Base-by-base conservation (phyloP, 1,140 invertebrate species). In the Notospermus geniculatus region DNA sequence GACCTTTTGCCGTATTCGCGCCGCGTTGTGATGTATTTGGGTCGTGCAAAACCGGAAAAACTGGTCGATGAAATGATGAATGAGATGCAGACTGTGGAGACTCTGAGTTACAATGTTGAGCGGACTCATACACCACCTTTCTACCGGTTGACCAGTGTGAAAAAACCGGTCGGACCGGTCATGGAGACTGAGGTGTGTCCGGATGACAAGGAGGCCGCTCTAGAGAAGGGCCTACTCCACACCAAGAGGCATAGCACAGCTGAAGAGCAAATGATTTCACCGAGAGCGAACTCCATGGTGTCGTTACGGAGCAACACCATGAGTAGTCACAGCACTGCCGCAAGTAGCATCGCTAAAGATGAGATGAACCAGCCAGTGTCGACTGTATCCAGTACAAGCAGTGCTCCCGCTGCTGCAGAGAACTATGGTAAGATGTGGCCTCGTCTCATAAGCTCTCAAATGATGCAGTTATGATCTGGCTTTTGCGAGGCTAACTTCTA, bases 81-180 rank as follows among this genome's bases (percentile, higher is more conserved):
- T 15, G 95, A 98, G 81, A 83, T 60, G 9, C 91, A 96, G 82
- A 96, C 94, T 0, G 93, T 97, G 1, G 95, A 98, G 80, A 96
- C 93, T 0, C 83, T 97, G 2, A 95, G 94, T 80, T 95, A 93
- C 76, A 84, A 94, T 58, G 95, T 97, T 67, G 95, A 97, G 78
- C 83, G 95, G 53, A 98, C 93, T 0, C 94, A 98, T 85, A 97
- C 96, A 0, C 94, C 95, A 28, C 96, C 96, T 0, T 99, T 96
- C 81, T 99, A 96, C 82, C 85, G 95, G 27, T 85, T 97, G 60
- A 73, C 73, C 15, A 76, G 76, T 46, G 76, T 77, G 65, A 71
- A 79, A 60, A 78, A 74, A 60, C 59, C 71, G 15, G 67, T 69
- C 13, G 60, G 68, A 45, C 70, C 67, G 9, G 54, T 62, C 1